Base-by-base conservation (phyloP, 2,888 invertebrate species). In the Peribatodes rhomboidaria region DNA sequence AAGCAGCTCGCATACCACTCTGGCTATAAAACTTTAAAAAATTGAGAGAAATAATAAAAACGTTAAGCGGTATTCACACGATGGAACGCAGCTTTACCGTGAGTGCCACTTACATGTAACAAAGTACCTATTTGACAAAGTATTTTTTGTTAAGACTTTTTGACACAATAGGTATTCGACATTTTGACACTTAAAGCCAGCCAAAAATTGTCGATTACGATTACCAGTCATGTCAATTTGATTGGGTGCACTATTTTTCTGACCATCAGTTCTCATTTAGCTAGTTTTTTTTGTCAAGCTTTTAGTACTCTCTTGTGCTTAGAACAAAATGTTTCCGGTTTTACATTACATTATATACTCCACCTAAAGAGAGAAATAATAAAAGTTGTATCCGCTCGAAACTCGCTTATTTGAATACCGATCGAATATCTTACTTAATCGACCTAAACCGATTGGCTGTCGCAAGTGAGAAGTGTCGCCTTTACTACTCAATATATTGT, bases 401-500 rank as follows among this genome's bases (percentile, higher is more conserved):
- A 69, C 77, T 75, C 60, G 74, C 82, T 85, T 84, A 83, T 84
- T 82, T 84, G 78, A 79, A 83, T 84, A 80, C 79, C 75, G 78
- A 81, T 84, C 79, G 79, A 80, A 84, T 84, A 83, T 80, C 79
- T 83, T 81, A 84, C 75, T 84, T 85, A 81, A 85, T 85, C 79
- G 80, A 78, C 75, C 75, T 63, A 78, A 79, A 79, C 75, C 79
- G 79, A 83, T 85, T 81, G 86, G 84, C 75, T 79, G 78, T 69
- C n/a, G 52, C 71, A 78, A 85, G 83, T 83, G 81, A 81, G 83
- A 86, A 86, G 76, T 85, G 84, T 85, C 86, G 81, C 79, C 72
- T 84, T 83, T 79, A 84, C 82, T 82, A 77, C 81, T 74, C 79
- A 79, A 82, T 86, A 83, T 85, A 81, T 85, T 85, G 77, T 78